Evolutionary conservation across 1,140 invertebrate genomes (phyloP), one percentile per base, ranked within the genome.

Genomic region (Pogonomyrmex barbatus): DNA sequence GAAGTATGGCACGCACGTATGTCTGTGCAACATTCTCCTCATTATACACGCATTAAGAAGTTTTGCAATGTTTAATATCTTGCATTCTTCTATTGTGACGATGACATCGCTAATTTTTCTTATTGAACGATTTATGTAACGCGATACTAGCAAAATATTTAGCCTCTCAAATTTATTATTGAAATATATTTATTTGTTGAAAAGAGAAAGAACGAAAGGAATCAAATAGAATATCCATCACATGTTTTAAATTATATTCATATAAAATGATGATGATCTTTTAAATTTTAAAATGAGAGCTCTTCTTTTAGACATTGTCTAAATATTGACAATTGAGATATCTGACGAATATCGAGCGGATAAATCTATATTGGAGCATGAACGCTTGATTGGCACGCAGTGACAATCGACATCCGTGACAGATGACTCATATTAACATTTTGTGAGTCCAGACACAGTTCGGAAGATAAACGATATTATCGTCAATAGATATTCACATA

Each of bases 341-440:
- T 71, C 52, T 58, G 65, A 67, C 77, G 33, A 82, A 58, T 82
- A 47, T 73, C 14, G 36, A 81, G 36, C 63, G 47, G 17, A 56
- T 52, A 79, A 67, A 67, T 58, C 39, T 50, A 52, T 33, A 60
- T 71, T 60, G 42, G 24, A 71, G 63, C 14, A 4, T 36, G 17
- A 78, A 85, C 33, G 75, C 24, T 67, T 67, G 75, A 85, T 85
- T 81, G 76, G 75, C 73, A 56, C 33, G 39, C 50, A 56, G 83
- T 24, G 24, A 24, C 24, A 24, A 24, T 79, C 50, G 56, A 12
- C 52, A 79, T 79, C 30, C 56, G 39, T 54, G 62, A 50, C 62
- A 30, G 75, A 78, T 85, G 75, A 81, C 30, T 78, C 60, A 65
- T 36, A 85, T 58, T 82, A 82, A 82, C 45, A 85, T 85, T 65